Conservation (phyloP, 2,113 vertebrate species). For the Phocoena phocoena region DNA sequence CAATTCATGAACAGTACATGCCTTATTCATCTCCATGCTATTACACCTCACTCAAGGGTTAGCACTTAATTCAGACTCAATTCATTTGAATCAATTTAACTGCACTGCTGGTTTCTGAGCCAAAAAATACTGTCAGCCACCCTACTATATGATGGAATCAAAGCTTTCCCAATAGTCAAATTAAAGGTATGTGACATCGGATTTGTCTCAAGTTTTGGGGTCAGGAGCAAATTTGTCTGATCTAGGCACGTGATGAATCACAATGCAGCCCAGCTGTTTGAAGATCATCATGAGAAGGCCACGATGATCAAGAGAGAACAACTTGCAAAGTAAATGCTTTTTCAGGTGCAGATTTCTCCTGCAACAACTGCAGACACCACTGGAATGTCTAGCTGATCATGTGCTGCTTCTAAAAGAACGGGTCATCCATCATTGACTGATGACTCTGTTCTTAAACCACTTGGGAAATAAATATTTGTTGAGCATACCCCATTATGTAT, state of each 20-base stretch:
- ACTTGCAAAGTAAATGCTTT: neutral
- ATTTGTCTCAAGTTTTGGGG: neutral
- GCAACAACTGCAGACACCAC: neutral
- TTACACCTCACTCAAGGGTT: neutral
- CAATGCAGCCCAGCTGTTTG: neutral
- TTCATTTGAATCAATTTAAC: neutral
- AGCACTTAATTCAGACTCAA: neutral
- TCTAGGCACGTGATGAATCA: neutral
- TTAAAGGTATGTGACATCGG: neutral
- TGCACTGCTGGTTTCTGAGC: neutral
- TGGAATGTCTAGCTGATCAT: neutral
- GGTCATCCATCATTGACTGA: neutral
- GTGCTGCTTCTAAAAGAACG: neutral
- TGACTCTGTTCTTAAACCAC: constrained; percentile 14
- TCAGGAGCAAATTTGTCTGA: neutral
- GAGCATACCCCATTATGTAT: neutral
- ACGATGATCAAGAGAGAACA: neutral
- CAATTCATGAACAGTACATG: neutral
- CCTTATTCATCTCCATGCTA: neutral
- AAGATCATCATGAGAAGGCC: neutral
- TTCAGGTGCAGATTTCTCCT: neutral
- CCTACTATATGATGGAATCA: neutral
- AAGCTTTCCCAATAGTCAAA: constrained; percentile 5
- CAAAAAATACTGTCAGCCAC: neutral
- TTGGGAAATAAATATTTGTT: neutral